phyloP scores from a whole-genome alignment of 2,797 vertebrate genomes.

The Dermochelys coriacea region DNA sequence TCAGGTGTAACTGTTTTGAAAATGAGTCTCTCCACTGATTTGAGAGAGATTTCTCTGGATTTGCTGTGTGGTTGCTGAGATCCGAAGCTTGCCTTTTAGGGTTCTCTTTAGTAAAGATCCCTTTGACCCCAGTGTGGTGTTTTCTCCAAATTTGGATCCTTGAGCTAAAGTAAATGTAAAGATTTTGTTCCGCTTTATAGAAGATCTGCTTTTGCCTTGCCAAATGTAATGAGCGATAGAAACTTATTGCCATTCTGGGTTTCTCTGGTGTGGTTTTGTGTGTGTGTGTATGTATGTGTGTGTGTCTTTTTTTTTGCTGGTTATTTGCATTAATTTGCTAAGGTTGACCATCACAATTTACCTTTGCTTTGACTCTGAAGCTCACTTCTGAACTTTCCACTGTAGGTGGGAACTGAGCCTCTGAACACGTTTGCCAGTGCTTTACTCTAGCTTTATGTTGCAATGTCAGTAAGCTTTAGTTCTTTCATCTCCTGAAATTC shows the following conservation, averaged over 20 bases:
- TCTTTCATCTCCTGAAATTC: neutral
- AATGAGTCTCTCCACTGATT: neutral
- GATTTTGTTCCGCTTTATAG: neutral
- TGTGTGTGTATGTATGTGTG: too few relatives aligned
- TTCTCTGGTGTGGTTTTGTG: neutral
- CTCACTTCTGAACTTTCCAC: neutral
- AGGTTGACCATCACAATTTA: neutral
- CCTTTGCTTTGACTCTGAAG: neutral
- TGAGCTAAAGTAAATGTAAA: neutral
- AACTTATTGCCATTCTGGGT: neutral
- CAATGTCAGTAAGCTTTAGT: neutral
- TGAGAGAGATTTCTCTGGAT: neutral
- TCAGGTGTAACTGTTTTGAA: neutral
- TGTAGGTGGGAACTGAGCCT: neutral
- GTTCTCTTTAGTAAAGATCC: neutral
- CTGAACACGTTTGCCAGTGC: neutral
- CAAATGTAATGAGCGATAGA: neutral
- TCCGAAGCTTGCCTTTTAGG: neutral
- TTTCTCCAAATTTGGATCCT: neutral
- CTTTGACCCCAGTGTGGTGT: neutral
- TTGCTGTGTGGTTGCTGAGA: neutral
- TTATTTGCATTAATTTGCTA: neutral
- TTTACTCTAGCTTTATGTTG: neutral
- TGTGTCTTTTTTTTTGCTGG: neutral
- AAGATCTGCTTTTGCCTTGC: neutral